A percentile compares a stretch with the other conserved stretches of the same genome.
Conservation (phyloP, 2,113 vertebrate species). For the Hydrochoerus hydrochaeris region DNA sequence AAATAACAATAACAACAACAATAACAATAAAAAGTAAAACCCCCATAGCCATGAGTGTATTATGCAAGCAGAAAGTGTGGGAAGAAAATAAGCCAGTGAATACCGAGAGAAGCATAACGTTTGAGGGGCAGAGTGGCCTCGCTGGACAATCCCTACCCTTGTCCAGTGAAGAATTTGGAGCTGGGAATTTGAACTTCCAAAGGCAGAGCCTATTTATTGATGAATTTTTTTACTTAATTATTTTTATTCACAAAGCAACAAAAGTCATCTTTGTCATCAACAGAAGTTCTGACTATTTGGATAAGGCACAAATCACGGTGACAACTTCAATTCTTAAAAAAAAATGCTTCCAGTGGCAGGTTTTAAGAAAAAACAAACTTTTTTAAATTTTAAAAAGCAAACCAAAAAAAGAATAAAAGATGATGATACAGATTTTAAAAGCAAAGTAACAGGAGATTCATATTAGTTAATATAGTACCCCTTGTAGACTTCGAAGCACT, state of each 20-base stretch:
- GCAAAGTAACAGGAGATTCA: too few species aligned
- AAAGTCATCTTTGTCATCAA: background rate
- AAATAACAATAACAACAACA: too few species aligned
- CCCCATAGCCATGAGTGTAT: too few species aligned
- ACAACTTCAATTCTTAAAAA: background rate
- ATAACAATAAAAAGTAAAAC: background rate
- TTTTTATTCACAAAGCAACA: background rate
- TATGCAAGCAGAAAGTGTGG: background rate
- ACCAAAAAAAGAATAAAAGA: too few species aligned
- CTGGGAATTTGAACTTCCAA: background rate
- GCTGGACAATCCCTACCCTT: background rate
- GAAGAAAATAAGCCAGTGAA: background rate
- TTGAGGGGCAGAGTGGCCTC: background rate
- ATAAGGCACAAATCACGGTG: background rate
- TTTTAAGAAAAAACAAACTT: background rate
- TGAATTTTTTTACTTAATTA: too few species aligned
- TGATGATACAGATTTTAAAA: too few species aligned
- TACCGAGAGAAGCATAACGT: background rate
- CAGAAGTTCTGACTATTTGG: slow-evolving; percentile 4
- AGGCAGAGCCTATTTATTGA: background rate
- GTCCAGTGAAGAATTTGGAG: too few species aligned
- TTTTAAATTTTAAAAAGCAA: background rate
- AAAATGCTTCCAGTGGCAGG: background rate
- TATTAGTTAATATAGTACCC: too few species aligned
- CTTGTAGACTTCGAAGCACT: too few species aligned